Conservation (phyloP, 2,888 invertebrate species). For the Coleophora deauratella region DNA sequence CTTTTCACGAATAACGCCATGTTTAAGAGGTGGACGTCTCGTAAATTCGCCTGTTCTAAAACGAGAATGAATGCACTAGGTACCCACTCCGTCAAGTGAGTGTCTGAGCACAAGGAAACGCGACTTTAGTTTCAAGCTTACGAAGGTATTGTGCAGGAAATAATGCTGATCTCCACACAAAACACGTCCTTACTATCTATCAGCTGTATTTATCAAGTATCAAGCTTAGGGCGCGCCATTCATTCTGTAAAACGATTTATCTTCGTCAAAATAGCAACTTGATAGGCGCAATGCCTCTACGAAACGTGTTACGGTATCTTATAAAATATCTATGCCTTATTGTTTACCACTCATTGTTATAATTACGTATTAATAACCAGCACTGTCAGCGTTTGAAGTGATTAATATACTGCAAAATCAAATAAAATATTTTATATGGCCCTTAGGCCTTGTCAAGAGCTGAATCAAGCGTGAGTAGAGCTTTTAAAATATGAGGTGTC, state of each 20-base stretch:
- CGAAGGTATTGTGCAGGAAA: conserved; percentile 13
- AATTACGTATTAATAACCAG: conserved; percentile 62
- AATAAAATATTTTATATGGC: too few relatives aligned
- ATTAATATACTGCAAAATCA: conserved; percentile 27
- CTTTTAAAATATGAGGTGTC: too few relatives aligned
- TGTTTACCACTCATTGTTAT: conserved; percentile 59
- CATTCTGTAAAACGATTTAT: conserved; percentile 48
- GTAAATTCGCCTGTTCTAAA: too few relatives aligned
- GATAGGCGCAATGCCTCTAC: conserved; percentile 51
- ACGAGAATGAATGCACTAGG: not conserved
- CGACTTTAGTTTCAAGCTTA: conserved; percentile 13
- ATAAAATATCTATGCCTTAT: conserved; percentile 56
- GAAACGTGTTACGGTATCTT: conserved; percentile 61
- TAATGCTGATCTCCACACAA: conserved; percentile 14
- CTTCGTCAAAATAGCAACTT: conserved; percentile 54
- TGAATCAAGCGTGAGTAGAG: too few relatives aligned
- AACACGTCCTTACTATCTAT: conserved; percentile 16
- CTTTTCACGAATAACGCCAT: too few relatives aligned
- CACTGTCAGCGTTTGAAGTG: conserved; percentile 45
- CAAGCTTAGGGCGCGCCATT: conserved; percentile 31
- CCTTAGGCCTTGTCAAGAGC: too few relatives aligned
- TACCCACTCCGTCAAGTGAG: conserved; percentile 6
- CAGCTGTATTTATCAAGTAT: conserved; percentile 31
- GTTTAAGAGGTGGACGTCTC: too few relatives aligned
- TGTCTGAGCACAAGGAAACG: conserved; percentile 7